Evolutionary conservation across 2,113 vertebrate species (phyloP).

Genomic region (Bostrychus sinensis): DNA sequence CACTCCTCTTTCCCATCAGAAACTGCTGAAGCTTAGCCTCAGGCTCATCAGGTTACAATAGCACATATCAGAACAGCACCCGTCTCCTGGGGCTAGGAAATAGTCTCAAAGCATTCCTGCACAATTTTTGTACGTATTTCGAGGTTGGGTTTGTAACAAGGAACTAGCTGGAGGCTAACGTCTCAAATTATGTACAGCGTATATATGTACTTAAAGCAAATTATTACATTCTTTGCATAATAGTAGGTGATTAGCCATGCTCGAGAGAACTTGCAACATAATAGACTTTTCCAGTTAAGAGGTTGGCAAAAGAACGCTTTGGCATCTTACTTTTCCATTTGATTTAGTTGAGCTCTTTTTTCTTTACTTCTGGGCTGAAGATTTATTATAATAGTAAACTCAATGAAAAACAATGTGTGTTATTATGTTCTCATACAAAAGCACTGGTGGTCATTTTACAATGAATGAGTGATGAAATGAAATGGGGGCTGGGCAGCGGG

Average conservation of each 20-base stretch:
- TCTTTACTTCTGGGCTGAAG: constrained; percentile 2
- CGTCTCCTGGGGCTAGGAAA: constrained; percentile 52
- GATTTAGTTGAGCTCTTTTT: background rate
- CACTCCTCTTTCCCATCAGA: constrained; percentile 62
- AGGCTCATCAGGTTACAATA: constrained; percentile 73
- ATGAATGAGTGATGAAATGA: constrained; percentile 43
- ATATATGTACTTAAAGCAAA: constrained; percentile 41
- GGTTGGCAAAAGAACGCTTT: constrained; percentile 9
- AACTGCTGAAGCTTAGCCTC: constrained; percentile 56
- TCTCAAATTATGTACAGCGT: constrained; percentile 53
- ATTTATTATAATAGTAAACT: background rate
- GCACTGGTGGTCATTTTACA: constrained; percentile 46
- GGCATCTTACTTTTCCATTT: background rate
- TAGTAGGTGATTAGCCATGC: constrained; percentile 47
- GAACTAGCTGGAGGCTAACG: constrained; percentile 51
- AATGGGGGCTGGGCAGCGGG: constrained; percentile 17
- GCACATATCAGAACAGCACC: constrained; percentile 52
- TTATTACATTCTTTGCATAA: constrained; percentile 66
- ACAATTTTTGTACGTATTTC: constrained; percentile 50
- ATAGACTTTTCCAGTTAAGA: background rate
- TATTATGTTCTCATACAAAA: constrained; percentile 34
- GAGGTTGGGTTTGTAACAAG: constrained; percentile 49
- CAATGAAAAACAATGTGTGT: constrained; percentile 23
- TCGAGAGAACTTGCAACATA: constrained; percentile 36
- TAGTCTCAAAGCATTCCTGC: constrained; percentile 61